Conservation (phyloP, 2,113 vertebrate species). For the Tachycineta bicolor region DNA sequence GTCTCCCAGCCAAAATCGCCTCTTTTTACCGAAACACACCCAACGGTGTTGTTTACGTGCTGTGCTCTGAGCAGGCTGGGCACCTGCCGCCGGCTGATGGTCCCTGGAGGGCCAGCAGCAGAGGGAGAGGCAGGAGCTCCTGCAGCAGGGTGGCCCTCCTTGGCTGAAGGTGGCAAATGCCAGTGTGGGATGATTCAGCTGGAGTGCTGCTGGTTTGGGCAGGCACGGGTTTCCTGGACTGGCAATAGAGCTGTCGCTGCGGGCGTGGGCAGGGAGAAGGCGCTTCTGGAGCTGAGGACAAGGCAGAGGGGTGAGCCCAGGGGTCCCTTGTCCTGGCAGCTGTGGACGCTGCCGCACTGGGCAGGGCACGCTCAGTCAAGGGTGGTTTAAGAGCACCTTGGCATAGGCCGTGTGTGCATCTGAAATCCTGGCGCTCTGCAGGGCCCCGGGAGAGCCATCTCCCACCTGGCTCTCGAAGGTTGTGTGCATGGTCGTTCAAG, state of each 20-base stretch:
- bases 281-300: not conserved
- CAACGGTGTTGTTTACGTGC: not conserved
- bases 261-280: not conserved
- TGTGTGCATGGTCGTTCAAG: fast-evolving
- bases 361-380: fast-evolving
- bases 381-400: not conserved
- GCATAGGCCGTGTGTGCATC: fast-evolving
- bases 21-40: not conserved
- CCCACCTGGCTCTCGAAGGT: not conserved
- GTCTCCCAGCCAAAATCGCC: not conserved
- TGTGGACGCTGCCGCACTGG: fast-evolving
- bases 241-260: not conserved
- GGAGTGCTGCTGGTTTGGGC: not conserved
- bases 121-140: not conserved
- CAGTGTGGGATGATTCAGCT: not conserved
- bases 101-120: not conserved
- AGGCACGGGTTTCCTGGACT: not conserved
- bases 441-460: not conserved
- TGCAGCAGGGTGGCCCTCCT: not conserved
- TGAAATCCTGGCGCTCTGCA: not conserved
- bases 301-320: not conserved
- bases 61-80: not conserved
- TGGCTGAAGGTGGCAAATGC: not conserved
- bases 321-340: not conserved
- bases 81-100: not conserved